These are phyloP conservation scores for Ericerus pela DNA, from an alignment of 1,140 invertebrate genomes.

Conservation along the genomic window DNA sequence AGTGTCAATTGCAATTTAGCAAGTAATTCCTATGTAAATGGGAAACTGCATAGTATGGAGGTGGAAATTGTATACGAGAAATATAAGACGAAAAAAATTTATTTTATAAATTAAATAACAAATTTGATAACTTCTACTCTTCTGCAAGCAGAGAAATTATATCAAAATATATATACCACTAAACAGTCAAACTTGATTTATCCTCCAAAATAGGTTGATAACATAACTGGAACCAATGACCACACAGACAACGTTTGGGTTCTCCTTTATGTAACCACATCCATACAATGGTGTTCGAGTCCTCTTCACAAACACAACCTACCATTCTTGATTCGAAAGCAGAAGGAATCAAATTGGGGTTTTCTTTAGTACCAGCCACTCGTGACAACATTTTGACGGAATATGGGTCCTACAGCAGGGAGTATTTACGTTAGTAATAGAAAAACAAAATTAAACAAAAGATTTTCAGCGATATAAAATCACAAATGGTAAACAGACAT, in stretches of 20 bases:
- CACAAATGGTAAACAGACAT: constrained; percentile 28
- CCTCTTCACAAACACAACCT: constrained; percentile 93
- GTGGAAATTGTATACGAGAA: too few relatives aligned
- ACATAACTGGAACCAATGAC: constrained; percentile 84
- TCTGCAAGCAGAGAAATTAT: too few relatives aligned
- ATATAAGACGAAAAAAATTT: too few relatives aligned
- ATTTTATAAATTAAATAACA: too few relatives aligned
- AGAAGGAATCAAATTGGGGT: constrained; percentile 79
- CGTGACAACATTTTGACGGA: constrained; percentile 66
- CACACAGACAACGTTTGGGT: constrained; percentile 83
- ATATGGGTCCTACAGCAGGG: constrained; percentile 83
- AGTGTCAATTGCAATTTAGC: too few relatives aligned
- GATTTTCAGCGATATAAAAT: neutral
- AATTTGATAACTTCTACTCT: too few relatives aligned
- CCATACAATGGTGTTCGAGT: constrained; percentile 72
- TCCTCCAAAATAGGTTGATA: too few relatives aligned
- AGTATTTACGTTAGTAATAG: too few relatives aligned
- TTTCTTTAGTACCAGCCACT: constrained; percentile 58
- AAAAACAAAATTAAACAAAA: neutral
- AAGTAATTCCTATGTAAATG: too few relatives aligned
- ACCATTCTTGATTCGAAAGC: constrained; percentile 75
- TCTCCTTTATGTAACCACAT: constrained; percentile 84
- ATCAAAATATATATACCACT: too few relatives aligned
- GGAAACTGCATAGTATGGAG: too few relatives aligned
- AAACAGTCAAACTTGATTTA: too few relatives aligned